phyloP scores from a whole-genome alignment of 2,797 vertebrate genomes.

The Sternotherus odoratus region DNA sequence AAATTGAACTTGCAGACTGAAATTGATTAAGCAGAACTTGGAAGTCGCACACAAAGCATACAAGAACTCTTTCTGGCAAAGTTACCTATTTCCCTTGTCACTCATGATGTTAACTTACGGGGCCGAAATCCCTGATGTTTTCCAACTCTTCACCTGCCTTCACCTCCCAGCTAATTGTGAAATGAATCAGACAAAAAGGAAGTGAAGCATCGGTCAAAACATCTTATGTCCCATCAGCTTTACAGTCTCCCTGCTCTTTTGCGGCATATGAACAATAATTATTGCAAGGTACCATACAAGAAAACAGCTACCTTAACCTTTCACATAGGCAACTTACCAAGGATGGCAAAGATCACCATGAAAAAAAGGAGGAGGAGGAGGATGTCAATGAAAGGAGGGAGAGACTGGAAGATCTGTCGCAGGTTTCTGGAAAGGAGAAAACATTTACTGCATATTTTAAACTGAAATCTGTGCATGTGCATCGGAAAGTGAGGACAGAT shows the following conservation, averaged over 20 bases:
- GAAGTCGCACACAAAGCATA: neutral
- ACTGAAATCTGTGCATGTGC: neutral
- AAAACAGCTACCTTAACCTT: neutral
- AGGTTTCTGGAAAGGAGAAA: constrained; percentile 87
- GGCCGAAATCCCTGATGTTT: neutral
- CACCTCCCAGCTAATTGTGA: neutral
- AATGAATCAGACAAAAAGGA: neutral
- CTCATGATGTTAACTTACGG: neutral
- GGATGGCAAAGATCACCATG: constrained; percentile 97
- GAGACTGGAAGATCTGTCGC: constrained; percentile 98
- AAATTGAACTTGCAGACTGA: neutral
- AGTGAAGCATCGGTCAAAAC: neutral
- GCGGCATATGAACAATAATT: neutral
- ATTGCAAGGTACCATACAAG: neutral
- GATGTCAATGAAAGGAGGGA: constrained; percentile 99
- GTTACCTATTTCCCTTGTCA: neutral
- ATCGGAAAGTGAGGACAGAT: neutral
- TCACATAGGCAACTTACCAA: constrained; percentile 85
- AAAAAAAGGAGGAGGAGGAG: constrained; percentile 97
- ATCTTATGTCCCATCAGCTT: neutral
- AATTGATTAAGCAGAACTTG: neutral
- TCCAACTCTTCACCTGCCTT: neutral
- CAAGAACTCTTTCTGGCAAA: neutral
- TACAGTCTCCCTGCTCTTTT: neutral
- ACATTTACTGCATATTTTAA: neutral